Percentiles rank a stretch among this genome's conserved stretches.
Evolutionary conservation across 2,113 vertebrate genomes (phyloP).

Genomic region (Misgurnus mizolepis): DNA sequence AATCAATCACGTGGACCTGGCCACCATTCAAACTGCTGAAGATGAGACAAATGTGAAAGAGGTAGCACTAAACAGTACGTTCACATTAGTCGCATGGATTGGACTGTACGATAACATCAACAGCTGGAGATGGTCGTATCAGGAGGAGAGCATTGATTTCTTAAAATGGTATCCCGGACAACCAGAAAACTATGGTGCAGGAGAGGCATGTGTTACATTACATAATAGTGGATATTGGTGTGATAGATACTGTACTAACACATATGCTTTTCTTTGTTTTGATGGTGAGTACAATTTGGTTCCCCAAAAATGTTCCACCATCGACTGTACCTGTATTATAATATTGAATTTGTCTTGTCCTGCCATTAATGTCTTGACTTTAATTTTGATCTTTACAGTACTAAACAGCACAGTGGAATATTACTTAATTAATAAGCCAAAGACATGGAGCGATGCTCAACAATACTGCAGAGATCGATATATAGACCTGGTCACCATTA

Average conservation of each 20-base stretch:
- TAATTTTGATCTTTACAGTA: neutral
- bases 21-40: neutral
- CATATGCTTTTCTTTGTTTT: neutral
- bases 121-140: neutral
- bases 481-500: slow-evolving; percentile 12
- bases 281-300: neutral
- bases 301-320: no score
- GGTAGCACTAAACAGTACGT: neutral
- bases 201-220: neutral
- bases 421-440: neutral
- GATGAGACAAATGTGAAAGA: neutral
- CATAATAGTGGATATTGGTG: neutral
- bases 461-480: slow-evolving; percentile 22
- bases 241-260: neutral
- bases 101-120: slow-evolving; percentile 16
- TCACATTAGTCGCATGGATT: neutral
- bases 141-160: neutral
- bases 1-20: slow-evolving; percentile 1
- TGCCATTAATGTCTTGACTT: neutral
- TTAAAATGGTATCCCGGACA: neutral
- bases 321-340: no score
- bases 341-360: no score
- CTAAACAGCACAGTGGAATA: neutral
- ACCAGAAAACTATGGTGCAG: neutral
- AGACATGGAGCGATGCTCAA: neutral